Base-by-base conservation (phyloP, 1,140 invertebrate species). In the Portunus trituberculatus region DNA sequence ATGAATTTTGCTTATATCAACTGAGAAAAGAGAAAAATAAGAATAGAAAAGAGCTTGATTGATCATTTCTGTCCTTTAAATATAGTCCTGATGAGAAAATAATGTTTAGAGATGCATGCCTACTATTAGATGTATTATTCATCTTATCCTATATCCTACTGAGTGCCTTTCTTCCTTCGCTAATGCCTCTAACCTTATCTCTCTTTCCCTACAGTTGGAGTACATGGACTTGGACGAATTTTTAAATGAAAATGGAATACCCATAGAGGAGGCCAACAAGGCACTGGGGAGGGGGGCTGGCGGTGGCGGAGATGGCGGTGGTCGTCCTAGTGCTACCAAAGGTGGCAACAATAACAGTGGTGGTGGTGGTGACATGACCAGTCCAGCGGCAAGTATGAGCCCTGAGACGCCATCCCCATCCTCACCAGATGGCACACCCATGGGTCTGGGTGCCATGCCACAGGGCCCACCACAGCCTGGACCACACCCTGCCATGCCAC, bases 221-320 rank as follows among this genome's bases (percentile, higher is more conserved):
- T 95, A 95, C 67, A 95, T 95, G 94, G 94, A 95, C 48, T 82
- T 95, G 14, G 94, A 95, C 29, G 94, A 95, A 59, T 95, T 95
- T 29, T 32, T 95, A 76, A 95, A 95, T 92, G 94, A 95, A 67
- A 95, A 95, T 32, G 94, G 94, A 16, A 95, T 95, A 46, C 94
- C 94, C 8, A n/a, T 92, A 28, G 94, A 95, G 0, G 94, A 95
- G 45, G 87, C 31, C 32, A 32, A 14, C 20, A 92, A 92, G 82
- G 82, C 45, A 29, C 31, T 20, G 25, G 87, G 48, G 46, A 10
- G 52, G 10, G 76, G 4, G 29, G 88, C 31, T 76, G 87, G 45
- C 8, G 88, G 25, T 25, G 84, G 29, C 12, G 91, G n/a, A 12
- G 25, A 32, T 6, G 76, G 10, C 12, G 31, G 82, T 31, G 59